Evolutionary conservation across 1,140 invertebrate species (phyloP), one percentile per base, ranked within the genome.

Genomic region (Ceratosolen solmsi): DNA sequence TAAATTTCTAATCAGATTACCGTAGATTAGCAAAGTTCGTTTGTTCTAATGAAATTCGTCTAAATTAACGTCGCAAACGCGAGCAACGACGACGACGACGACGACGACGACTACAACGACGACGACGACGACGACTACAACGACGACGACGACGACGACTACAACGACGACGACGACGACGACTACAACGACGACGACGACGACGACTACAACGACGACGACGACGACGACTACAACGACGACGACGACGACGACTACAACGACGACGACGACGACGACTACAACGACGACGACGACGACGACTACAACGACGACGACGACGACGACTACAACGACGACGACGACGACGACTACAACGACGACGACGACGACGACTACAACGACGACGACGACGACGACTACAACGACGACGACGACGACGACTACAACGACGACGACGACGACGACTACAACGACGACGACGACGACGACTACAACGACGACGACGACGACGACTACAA

Each of bases 11-110:
- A 92, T 91, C 90, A 90, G 90, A 92, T 91, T 91, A 91, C 87
- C 86, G 86, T 86, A 89, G 90, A 92, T 92, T 92, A 92, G 89
- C 87, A 90, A 90, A 91, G 90, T 91, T 91, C 91, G 90, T 91
- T 91, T 91, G 90, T 91, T 90, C 91, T 91, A 91, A 92, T 90
- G 90, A 92, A 92, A 92, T 91, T 91, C 90, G 90, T 91, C 89
- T 91, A 91, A 92, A 90, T 89, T 89, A 89, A 88, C 88, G 87
- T 89, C 86, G 85, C 70, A 73, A 56, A 85, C 82, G 63, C 76
- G 71, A 58, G 56, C 51, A n/a, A 22, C 30, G 56, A n/a, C 22
- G 41, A 22, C 65, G 63, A 17, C 13, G 73, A 49, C 22, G 78
- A 56, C 33, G 68, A 9, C n/a, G n/a, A n/a, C n/a, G n/a, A n/a